Evolutionary conservation across 2,113 vertebrate genomes (phyloP), one percentile per base, ranked within the genome.

Genomic region (Amazona guildingii): DNA sequence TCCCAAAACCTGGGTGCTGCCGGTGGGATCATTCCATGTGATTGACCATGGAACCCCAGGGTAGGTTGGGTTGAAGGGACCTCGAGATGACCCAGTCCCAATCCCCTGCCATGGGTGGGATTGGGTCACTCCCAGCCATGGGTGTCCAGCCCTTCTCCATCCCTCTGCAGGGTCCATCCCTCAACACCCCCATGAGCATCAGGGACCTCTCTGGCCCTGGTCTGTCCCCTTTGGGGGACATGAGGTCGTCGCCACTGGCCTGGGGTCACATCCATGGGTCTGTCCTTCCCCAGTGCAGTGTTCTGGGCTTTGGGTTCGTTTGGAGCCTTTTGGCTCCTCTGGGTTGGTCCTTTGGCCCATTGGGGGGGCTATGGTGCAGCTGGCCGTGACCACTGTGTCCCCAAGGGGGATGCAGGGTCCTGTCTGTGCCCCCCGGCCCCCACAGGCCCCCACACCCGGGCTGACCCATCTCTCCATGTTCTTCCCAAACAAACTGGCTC

Each of bases 1-100:
- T 29, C 41, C 75, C 6, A 0, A 19, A 41, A 13, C 70, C 19
- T 1, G 1, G 23, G 4, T 3, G 1, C 19, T 0, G 4, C 70
- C 15, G 3, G 20, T 21, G 20, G 52, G 76, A 44, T 9, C n/a
- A 21, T n/a, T 23, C 33, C 33, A 9, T 21, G 55, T 4, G 13
- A 0, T 17, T 57, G 31, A 20, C 19, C 55, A 20, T 33, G 54
- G 54, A 8, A 57, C 31, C 19, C 18, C 18, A 33, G 18, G 4
- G 31, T 13, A 31, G 31, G 31, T 21, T 57, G 31, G 31, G 29
- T 9, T 57, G 55, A 59, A 59, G 13, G 13, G 31, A n/a, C 33
- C 55, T 57, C n/a, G 21, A 57, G 19, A 33, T n/a, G 31, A 9
- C 13, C 2, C 55, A 9, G 31, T 21, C 23, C 55, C 55, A n/a